Percentiles rank a stretch among this genome's conserved stretches.
These are phyloP conservation scores for Cryptus armator DNA, from an alignment of 2,888 invertebrate genomes.

Conservation along the genomic window DNA sequence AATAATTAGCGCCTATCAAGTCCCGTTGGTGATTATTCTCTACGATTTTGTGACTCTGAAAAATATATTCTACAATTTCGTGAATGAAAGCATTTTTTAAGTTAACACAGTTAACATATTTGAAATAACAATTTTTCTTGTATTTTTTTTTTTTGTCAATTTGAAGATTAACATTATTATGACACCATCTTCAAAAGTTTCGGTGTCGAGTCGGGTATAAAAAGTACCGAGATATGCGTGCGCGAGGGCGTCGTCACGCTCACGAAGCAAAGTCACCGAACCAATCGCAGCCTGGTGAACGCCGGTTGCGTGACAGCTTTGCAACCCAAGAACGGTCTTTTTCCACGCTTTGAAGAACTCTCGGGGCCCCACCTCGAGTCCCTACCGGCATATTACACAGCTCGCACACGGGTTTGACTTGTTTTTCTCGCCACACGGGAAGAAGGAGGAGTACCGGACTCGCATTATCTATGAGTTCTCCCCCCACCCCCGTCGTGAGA, in stretches of 20 bases:
- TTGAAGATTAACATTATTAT: neutral
- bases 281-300: slow-evolving; percentile 63
- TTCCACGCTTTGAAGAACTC: slow-evolving; percentile 80
- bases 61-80: neutral
- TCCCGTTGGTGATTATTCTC: slow-evolving; percentile 8
- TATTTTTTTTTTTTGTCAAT: no score
- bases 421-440: slow-evolving; percentile 19
- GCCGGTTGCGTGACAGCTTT: slow-evolving; percentile 68
- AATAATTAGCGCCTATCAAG: slow-evolving; percentile 35
- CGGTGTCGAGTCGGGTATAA: neutral
- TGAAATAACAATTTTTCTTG: no score
- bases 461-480: slow-evolving; percentile 8
- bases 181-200: neutral
- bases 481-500: neutral
- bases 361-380: slow-evolving; percentile 70
- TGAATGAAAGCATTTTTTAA: neutral
- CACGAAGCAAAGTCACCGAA: slow-evolving; percentile 51
- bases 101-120: no score
- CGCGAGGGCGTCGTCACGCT: slow-evolving; percentile 70
- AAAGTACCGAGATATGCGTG: slow-evolving; percentile 63
- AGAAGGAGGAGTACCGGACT: neutral
- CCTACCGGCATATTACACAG: slow-evolving; percentile 31
- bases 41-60: neutral
- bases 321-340: slow-evolving; percentile 77
- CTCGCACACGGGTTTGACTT: slow-evolving; percentile 30